Evolutionary conservation across 2,113 vertebrate species (phyloP).

Genomic region (Cryptomyrus ogoouensis): DNA sequence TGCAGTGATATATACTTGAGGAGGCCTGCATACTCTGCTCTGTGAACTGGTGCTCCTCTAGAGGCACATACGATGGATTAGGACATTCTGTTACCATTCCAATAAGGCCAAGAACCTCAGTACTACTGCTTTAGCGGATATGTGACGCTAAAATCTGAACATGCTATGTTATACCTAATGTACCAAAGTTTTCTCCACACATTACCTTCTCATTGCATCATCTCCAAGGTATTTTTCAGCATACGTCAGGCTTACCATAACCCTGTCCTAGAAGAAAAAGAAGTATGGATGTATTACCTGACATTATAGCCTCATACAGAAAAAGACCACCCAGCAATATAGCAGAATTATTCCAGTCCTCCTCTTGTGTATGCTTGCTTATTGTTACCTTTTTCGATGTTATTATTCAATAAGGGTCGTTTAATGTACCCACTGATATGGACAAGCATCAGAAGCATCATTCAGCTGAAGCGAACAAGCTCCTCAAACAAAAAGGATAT

Average conservation of each 20-base stretch:
- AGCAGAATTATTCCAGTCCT: neutral
- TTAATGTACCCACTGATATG: neutral
- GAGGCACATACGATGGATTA: neutral
- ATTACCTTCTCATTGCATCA: neutral
- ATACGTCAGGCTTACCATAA: neutral
- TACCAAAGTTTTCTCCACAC: neutral
- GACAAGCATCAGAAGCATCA: neutral
- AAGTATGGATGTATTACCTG: neutral
- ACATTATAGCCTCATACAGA: neutral
- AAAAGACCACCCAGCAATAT: neutral
- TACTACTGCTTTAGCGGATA: neutral
- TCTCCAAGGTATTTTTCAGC: neutral
- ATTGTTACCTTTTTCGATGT: neutral
- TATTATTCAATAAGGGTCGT: neutral
- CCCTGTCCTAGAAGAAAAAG: neutral
- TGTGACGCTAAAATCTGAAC: neutral
- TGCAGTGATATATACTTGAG: no score
- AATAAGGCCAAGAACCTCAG: neutral
- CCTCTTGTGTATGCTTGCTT: neutral
- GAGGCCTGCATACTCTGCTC: neutral
- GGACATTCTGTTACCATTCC: neutral
- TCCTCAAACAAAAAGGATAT: slow-evolving; percentile 10
- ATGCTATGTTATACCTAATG: neutral
- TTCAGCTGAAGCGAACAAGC: neutral
- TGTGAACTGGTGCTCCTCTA: neutral